Conservation (phyloP, 2,113 vertebrate genomes). For the Xiphorhynchus elegans region DNA sequence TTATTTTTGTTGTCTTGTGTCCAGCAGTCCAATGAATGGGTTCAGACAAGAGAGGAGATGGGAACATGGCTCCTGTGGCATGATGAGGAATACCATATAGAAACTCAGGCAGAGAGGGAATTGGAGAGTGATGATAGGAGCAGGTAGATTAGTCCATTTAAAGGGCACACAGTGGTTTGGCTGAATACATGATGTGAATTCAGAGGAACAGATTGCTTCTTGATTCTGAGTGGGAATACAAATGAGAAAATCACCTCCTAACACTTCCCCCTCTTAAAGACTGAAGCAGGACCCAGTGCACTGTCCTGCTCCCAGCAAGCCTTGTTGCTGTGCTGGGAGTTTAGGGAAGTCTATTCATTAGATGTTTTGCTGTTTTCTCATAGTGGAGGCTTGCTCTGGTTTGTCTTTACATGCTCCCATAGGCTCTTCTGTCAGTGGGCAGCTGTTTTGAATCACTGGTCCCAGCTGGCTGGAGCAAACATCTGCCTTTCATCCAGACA, state of each 20-base stretch:
- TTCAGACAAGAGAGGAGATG: neutral
- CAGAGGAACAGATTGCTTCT: neutral
- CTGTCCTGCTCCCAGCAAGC: neutral
- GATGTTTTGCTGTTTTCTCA: neutral
- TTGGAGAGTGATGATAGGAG: neutral
- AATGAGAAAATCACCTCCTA: neutral
- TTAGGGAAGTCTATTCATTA: neutral
- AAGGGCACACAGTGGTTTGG: neutral
- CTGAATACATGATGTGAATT: neutral
- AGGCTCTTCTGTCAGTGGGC: neutral
- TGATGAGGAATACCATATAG: neutral
- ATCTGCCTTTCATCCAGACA: neutral
- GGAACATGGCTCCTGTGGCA: neutral
- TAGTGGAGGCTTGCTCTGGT: neutral
- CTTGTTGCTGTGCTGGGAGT: too few species aligned
- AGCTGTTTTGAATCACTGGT: neutral
- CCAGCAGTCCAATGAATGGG: neutral
- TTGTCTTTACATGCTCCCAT: neutral
- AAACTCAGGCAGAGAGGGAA: neutral
- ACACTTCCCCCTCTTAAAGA: neutral
- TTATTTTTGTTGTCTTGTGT: neutral
- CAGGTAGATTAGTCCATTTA: constrained; percentile 8
- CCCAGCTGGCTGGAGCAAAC: neutral
- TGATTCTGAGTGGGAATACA: neutral
- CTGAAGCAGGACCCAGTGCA: neutral